These are phyloP conservation scores for Theretra japonica DNA, from an alignment of 2,888 invertebrate species.

Conservation along the genomic window DNA sequence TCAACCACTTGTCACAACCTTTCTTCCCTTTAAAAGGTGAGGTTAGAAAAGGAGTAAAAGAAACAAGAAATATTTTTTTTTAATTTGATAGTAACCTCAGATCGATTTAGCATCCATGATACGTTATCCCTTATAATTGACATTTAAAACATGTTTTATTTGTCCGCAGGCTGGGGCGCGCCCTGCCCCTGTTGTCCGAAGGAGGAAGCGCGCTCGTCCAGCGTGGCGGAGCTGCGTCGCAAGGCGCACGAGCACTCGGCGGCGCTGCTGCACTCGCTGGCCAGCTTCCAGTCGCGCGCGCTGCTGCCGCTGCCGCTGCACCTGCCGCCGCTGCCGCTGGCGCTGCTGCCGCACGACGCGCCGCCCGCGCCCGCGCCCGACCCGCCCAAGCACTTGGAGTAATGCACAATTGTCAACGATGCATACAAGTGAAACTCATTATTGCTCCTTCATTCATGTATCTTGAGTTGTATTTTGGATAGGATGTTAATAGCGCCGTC, in stretches of 20 bases:
- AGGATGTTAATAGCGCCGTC: too few species aligned
- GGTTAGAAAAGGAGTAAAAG: conserved; percentile 31
- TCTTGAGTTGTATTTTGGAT: too few species aligned
- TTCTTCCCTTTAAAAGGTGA: conserved; percentile 93
- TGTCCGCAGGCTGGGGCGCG: conserved; percentile 87
- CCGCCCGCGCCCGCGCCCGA: conserved; percentile 43
- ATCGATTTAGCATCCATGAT: background rate
- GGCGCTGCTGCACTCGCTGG: conserved; percentile 90
- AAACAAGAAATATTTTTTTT: background rate
- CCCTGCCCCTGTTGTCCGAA: conserved; percentile 92
- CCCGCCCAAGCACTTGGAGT: conserved; percentile 70
- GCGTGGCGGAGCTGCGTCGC: conserved; percentile 95
- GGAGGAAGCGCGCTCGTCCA: conserved; percentile 91
- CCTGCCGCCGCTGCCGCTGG: conserved; percentile 67
- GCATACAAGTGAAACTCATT: too few species aligned
- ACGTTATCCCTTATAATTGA: background rate
- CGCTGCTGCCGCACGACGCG: conserved; percentile 59
- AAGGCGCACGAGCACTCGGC: conserved; percentile 98
- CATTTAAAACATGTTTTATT: background rate
- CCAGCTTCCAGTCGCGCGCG: conserved; percentile 87
- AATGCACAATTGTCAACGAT: conserved; percentile 30
- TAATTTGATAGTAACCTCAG: too few species aligned
- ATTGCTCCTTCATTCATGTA: too few species aligned
- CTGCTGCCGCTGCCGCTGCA: conserved; percentile 74
- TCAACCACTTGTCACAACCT: conserved; percentile 91